phyloP scores from a whole-genome alignment of 2,797 vertebrate species.

The Hypotaenidia philippensis region DNA sequence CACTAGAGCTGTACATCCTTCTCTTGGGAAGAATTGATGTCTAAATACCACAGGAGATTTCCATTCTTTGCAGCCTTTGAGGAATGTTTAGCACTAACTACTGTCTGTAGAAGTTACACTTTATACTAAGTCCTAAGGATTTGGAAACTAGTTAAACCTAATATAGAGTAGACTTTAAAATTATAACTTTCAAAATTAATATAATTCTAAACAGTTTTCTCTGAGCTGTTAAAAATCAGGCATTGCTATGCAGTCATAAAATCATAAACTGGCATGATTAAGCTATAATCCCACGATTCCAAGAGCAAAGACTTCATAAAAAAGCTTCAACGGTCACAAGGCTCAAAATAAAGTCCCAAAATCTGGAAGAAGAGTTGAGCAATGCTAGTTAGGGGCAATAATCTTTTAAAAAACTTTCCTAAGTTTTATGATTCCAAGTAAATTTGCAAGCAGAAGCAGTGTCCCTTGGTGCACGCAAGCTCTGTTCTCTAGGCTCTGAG shows the following conservation, averaged over 20 bases:
- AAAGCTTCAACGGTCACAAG: not conserved
- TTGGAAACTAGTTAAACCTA: not conserved
- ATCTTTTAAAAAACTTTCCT: not conserved
- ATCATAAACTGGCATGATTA: not conserved
- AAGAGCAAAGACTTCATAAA: not conserved
- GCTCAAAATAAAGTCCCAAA: not conserved
- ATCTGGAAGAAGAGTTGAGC: not conserved
- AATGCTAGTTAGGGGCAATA: not conserved
- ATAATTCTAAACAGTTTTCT: not conserved
- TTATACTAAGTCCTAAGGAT: not conserved
- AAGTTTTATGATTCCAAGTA: not conserved
- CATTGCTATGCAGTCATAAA: not conserved
- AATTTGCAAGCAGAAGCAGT: not conserved
- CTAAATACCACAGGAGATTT: not conserved
- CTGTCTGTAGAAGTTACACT: not conserved
- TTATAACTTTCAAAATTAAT: not conserved
- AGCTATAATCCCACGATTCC: not conserved
- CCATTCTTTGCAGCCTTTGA: not conserved
- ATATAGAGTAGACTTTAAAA: not conserved
- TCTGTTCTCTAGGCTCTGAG: rapidly evolving
- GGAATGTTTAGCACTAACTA: not conserved
- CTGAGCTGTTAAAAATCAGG: not conserved
- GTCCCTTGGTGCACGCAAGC: not conserved
- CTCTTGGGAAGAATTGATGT: not conserved
- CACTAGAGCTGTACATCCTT: rapidly evolving